Evolutionary conservation across 1,140 invertebrate genomes (phyloP).

Genomic region (Xylocopa sonorina): DNA sequence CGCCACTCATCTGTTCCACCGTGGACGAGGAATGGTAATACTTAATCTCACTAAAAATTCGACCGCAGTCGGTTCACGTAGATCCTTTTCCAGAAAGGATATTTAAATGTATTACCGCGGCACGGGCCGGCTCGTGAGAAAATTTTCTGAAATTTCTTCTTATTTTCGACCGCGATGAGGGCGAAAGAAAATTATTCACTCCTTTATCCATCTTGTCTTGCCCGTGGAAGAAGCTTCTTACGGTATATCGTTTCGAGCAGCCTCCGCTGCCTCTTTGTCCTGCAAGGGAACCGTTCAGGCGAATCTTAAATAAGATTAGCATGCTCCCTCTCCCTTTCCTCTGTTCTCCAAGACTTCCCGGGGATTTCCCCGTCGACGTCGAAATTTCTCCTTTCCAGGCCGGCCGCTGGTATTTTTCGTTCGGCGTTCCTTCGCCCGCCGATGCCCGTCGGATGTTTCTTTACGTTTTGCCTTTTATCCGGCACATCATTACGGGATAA

Average conservation of each 20-base stretch:
- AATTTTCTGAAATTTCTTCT: slow-evolving; percentile 32
- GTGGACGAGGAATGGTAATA: slow-evolving; percentile 49
- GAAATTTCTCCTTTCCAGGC: slow-evolving; percentile 13
- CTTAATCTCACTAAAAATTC: slow-evolving; percentile 53
- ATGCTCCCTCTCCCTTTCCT: background rate
- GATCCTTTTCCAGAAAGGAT: slow-evolving; percentile 37
- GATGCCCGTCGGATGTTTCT: background rate
- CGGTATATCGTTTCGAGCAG: slow-evolving; percentile 39
- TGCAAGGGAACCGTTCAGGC: slow-evolving; percentile 32
- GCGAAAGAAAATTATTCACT: slow-evolving; percentile 35
- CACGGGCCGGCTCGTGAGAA: slow-evolving; percentile 11
- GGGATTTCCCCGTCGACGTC: background rate
- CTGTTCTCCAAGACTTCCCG: background rate
- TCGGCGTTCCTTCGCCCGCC: no score
- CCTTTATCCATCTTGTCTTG: slow-evolving; percentile 7
- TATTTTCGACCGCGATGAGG: background rate
- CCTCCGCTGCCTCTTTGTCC: slow-evolving; percentile 29
- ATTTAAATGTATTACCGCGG: slow-evolving; percentile 51
- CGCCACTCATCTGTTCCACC: slow-evolving; percentile 52
- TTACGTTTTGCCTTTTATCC: no score
- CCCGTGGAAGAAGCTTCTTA: slow-evolving; percentile 11
- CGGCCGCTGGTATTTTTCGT: no score
- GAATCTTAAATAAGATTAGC: slow-evolving; percentile 40
- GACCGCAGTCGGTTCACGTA: slow-evolving; percentile 46
- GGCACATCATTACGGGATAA: no score